Conservation (phyloP, 2,113 vertebrate genomes). For the Rhynchopsitta pachyrhyncha region DNA sequence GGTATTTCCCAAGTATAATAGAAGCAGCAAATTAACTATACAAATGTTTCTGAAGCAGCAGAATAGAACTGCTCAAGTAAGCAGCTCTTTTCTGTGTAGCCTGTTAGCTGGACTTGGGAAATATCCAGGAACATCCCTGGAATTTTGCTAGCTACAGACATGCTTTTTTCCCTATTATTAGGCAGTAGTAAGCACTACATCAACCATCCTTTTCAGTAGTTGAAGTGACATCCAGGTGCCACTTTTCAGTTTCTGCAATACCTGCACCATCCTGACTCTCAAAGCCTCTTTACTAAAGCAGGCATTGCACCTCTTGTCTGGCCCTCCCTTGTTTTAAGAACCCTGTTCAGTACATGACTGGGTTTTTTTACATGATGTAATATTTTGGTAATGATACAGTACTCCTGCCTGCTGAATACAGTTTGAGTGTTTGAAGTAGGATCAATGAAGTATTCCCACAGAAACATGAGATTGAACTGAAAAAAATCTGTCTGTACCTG, state of each 20-base stretch:
- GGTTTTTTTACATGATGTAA: background rate
- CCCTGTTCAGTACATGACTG: background rate
- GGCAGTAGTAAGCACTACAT: background rate
- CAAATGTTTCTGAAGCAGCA: background rate
- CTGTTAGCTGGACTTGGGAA: background rate
- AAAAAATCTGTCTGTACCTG: background rate
- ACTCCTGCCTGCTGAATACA: background rate
- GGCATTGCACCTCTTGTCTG: background rate
- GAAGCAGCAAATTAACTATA: background rate
- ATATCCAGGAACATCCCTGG: background rate
- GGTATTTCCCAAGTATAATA: background rate
- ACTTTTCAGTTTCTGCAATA: background rate
- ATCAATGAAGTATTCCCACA: background rate
- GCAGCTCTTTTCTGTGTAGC: background rate
- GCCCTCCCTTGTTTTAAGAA: background rate
- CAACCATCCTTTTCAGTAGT: background rate
- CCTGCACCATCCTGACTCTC: background rate
- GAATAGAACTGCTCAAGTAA: background rate
- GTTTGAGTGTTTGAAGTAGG: conserved; percentile 8
- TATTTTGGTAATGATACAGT: background rate
- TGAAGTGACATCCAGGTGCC: background rate
- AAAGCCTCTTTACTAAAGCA: conserved; percentile 8
- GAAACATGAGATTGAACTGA: background rate
- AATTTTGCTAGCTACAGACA: background rate
- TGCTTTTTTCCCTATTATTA: background rate